A percentile compares a stretch with the other conserved stretches of the same genome.
phyloP scores from a whole-genome alignment of 2,888 invertebrate genomes.

The Lasioglossum malachurum region DNA sequence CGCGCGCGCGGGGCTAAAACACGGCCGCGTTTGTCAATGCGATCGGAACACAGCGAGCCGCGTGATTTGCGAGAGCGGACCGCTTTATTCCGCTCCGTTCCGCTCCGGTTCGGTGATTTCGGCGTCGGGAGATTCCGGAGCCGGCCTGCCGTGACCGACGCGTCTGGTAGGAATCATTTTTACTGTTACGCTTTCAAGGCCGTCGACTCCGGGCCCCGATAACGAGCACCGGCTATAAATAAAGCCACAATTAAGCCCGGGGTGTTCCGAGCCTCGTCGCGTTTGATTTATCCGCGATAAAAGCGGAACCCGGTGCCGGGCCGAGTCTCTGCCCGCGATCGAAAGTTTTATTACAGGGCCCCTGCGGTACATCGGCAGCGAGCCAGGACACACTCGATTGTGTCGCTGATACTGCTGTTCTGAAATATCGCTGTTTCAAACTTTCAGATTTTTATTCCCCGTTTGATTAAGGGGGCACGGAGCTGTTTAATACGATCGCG shows the following conservation, averaged over 20 bases:
- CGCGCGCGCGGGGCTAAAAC: constrained; percentile 22
- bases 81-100: constrained; percentile 9
- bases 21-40: constrained; percentile 22
- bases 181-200: constrained; percentile 63
- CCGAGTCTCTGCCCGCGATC: background rate
- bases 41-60: background rate
- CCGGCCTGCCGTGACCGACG: constrained; percentile 53
- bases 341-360: constrained; percentile 1
- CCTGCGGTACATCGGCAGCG: background rate
- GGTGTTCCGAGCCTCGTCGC: background rate
- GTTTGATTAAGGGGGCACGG: background rate
- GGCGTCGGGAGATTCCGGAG: constrained; percentile 48
- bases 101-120: constrained; percentile 28
- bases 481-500: background rate
- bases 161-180: constrained; percentile 45
- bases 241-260: background rate
- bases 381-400: background rate
- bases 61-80: constrained; percentile 36
- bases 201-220: constrained; percentile 32
- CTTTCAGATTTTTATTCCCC: background rate
- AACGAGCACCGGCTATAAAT: background rate
- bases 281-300: constrained; percentile 14
- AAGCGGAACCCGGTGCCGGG: background rate
- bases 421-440: constrained; percentile 3
- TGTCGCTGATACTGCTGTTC: background rate